Evolutionary conservation across 2,113 vertebrate species (phyloP), one percentile per base, ranked within the genome.

Genomic region (Hassar affinis): DNA sequence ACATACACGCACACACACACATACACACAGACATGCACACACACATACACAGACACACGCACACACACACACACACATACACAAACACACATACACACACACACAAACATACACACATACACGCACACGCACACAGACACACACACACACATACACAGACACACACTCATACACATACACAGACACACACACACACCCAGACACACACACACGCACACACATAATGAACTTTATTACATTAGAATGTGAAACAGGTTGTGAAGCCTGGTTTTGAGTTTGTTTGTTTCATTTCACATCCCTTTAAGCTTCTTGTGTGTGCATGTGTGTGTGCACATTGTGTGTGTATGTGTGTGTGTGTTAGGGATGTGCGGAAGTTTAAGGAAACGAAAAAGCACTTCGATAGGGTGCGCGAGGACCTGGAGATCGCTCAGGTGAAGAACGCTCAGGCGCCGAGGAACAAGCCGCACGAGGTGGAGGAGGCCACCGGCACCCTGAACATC

Each of bases 321-420:
- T 38, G 22, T 71, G 22, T 72, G 72, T 75, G 72, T 61, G 77
- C 18, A n/a, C n/a, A n/a, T n/a, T n/a, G n/a, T n/a, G n/a, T n/a
- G n/a, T n/a, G n/a, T n/a, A n/a, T n/a, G n/a, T n/a, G n/a, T n/a
- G n/a, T n/a, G n/a, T n/a, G 25, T 85, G 33, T 86, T 92, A 99
- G 98, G 61, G 98, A 99, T 0, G 97, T 99, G 15, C 90, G 97
- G 7, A 98, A 97, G 85, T 99, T 99, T 92, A 99, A 99, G 91
- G 98, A 99, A 87, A 99, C 97, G 4, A 99, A 99, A 94, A 99
- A 99, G 91, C 96, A 99, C 88, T 98, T 99, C 7, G 98, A 99
- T 84, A 93, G 93, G 35, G 96, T 99, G 61, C 91, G 97, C 0
- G 98, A 99, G 85, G 98, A 99, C 78, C 91, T 99, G 96, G 98